These are phyloP conservation scores for Latheticus oryzae DNA, from an alignment of 2,888 invertebrate genomes.

Conservation along the genomic window DNA sequence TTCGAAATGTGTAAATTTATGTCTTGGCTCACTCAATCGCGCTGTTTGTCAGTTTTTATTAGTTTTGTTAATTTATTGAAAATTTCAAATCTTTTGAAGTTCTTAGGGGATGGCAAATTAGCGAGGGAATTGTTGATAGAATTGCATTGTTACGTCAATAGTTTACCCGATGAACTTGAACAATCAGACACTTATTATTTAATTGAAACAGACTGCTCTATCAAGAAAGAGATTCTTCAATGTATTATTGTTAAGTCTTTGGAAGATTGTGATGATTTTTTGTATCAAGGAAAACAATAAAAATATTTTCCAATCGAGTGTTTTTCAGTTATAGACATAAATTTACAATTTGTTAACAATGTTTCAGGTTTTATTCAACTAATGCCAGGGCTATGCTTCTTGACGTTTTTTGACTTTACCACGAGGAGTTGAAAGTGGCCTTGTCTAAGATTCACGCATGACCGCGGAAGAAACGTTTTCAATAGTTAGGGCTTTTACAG, in stretches of 20 bases:
- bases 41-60: constrained; percentile 35
- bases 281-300: too few species aligned
- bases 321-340: too few species aligned
- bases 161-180: constrained; percentile 38
- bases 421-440: too few species aligned
- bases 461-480: too few species aligned
- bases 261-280: background rate
- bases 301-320: too few species aligned
- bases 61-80: constrained; percentile 45
- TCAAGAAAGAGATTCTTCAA: constrained; percentile 40
- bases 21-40: constrained; percentile 28
- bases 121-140: constrained; percentile 43
- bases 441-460: too few species aligned
- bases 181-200: constrained; percentile 48
- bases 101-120: constrained; percentile 38
- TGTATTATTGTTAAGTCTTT: constrained; percentile 10
- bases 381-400: too few species aligned
- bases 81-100: constrained; percentile 41
- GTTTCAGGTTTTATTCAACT: too few species aligned
- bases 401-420: too few species aligned
- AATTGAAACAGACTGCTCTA: constrained; percentile 46
- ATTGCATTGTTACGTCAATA: constrained; percentile 40
- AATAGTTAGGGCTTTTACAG: too few species aligned
- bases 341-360: too few species aligned
- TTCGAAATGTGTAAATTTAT: constrained; percentile 48